phyloP scores from a whole-genome alignment of 2,113 vertebrate genomes.

The Myodes glareolus region DNA sequence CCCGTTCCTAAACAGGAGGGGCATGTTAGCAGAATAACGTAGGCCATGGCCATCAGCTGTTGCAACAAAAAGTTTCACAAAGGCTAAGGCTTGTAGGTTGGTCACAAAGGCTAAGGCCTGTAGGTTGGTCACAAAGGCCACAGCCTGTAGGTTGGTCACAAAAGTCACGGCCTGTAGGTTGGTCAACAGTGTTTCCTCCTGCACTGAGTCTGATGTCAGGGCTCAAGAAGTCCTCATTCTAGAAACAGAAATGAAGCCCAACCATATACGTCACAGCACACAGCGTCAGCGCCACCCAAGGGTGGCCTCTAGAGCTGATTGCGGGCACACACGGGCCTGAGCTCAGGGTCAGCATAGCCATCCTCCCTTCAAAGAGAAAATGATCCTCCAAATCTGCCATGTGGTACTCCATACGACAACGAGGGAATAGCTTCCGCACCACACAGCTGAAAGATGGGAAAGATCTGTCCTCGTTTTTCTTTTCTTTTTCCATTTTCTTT shows the following conservation, averaged over 20 bases:
- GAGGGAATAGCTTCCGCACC: background rate
- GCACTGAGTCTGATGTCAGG: background rate
- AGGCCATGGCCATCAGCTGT: background rate
- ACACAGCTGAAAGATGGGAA: background rate
- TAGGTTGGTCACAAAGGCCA: background rate
- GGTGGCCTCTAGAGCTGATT: background rate
- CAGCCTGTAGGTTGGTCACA: background rate
- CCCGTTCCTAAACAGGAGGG: background rate
- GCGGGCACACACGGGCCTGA: background rate
- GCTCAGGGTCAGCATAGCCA: background rate
- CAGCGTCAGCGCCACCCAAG: background rate
- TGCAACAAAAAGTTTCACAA: background rate
- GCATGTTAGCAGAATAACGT: background rate
- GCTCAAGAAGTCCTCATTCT: background rate
- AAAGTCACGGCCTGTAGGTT: background rate
- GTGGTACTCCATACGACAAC: background rate
- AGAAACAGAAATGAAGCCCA: conserved; percentile 38
- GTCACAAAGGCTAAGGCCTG: too few species aligned
- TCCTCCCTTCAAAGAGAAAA: background rate
- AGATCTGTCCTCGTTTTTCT: background rate
- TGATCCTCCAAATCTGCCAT: background rate
- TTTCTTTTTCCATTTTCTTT: too few species aligned
- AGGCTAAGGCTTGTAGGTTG: background rate
- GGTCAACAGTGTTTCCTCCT: background rate
- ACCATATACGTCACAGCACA: background rate